Evolutionary conservation across 2,797 vertebrate species (phyloP).

Genomic region (Dipus sagitta): DNA sequence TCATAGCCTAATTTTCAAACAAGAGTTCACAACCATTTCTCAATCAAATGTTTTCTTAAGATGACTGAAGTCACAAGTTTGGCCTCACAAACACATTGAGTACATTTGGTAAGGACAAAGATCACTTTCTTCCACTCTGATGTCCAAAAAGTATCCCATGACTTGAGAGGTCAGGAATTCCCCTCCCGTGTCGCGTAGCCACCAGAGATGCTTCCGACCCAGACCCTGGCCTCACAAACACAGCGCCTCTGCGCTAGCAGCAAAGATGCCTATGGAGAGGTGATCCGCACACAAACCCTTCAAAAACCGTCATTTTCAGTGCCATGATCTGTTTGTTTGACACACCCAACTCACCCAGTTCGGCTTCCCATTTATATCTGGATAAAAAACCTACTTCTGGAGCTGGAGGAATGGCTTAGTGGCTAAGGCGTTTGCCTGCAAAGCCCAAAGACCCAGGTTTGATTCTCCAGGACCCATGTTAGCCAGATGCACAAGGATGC

Average conservation of each 20-base stretch:
- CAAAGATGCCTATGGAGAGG: constrained; percentile 45
- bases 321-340: constrained; percentile 67
- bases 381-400: constrained; percentile 40
- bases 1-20: constrained; percentile 41
- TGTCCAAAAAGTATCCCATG: constrained; percentile 27
- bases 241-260: background rate
- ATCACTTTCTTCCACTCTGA: constrained; percentile 51
- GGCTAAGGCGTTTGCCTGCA: too few relatives aligned
- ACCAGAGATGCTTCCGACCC: constrained; percentile 28
- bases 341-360: constrained; percentile 57
- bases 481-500: too few relatives aligned
- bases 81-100: constrained; percentile 51
- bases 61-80: background rate
- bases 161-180: constrained; percentile 61
- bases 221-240: background rate
- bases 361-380: constrained; percentile 46
- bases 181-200: background rate
- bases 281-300: constrained; percentile 31
- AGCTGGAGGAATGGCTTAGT: background rate
- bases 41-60: constrained; percentile 68
- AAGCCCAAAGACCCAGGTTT: too few relatives aligned
- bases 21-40: constrained; percentile 58
- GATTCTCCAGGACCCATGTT: too few relatives aligned
- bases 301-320: constrained; percentile 47
- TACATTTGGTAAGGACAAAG: constrained; percentile 66